Evolutionary conservation across 37 sponge, comb jelly and placozoan species (phyloP), one percentile per base, ranked within the genome.

Genomic region (Geodia barretti): DNA sequence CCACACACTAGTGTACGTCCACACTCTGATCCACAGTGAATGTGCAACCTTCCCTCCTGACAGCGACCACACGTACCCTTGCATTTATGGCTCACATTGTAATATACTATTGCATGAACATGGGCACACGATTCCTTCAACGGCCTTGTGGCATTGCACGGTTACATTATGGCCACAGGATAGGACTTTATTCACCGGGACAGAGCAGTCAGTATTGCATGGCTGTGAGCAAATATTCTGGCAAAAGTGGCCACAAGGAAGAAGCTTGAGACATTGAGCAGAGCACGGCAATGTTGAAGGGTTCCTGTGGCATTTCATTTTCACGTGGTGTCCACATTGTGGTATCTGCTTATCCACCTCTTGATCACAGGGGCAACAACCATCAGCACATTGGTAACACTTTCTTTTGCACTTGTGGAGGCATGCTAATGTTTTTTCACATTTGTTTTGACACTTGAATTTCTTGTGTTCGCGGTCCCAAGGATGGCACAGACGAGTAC

Each of bases 161-260:
- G 68, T 39, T 31, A 39, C 41, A 21, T 28, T 71, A 60, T 95
- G 96, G 7, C 90, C 86, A 85, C 96, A 95, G 1, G 78, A 60
- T 0, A 92, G 87, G 14, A 3, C 14, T 39, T 82, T 84, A 8
- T 41, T 39, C 24, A 86, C 77, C 0, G 7, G 8, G 9, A 26
- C 64, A 1, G 38, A 4, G 69, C 96, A 95, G 28, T 59, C 68
- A 0, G 24, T 47, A 24, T 77, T 63, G 71, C 89, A 87, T 31
- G 92, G 84, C 26, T n/a, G n/a, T n/a, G n/a, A n/a, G n/a, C n/a
- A n/a, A n/a, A n/a, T n/a, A n/a, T n/a, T n/a, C n/a, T n/a, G 78
- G 42, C 97, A 97, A 17, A 41, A 54, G 78, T 97, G 94, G 19
- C 94, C 92, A 91, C 97, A 97, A 2, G 47, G 76, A 40, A 89